Evolutionary conservation across 2,888 invertebrate species (phyloP), one percentile per base, ranked within the genome.

Genomic region (Pterostichus madidus): DNA sequence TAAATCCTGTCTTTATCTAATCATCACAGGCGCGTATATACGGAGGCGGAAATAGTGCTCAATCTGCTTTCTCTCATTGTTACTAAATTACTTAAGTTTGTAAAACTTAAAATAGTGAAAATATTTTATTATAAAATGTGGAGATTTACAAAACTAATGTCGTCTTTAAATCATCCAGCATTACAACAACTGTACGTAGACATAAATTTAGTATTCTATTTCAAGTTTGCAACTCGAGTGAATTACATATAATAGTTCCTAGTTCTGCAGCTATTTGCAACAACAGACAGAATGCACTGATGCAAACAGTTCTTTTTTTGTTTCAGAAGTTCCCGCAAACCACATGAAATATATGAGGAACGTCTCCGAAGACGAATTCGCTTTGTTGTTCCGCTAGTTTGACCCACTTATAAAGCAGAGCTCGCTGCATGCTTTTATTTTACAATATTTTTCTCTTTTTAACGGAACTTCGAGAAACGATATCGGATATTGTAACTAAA

Each of bases 361-460:
- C 68, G 68, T 71, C 68, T 64, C 44, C 39, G 68, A 71, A 71
- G 76, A 56, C 56, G 76, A 76, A 76, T 76, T 76, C 39, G 76
- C 56, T 76, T 53, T 56, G 76, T 76, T 76, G 76, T 76, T 56
- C 35, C 76, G 53, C 53, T 56, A 76, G 76, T 76, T 76, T 76
- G 76, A 76, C 76, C 76, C 76, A 76, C 76, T 76, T 76, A 56
- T 49, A 75, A 75, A 24, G 24, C 75, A 24, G 75, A 75, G 15
- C 35, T n/a, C 31, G 24, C 75, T 31, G 4, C n/a, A 71, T 53
- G 32, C 32, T 75, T 73, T 75, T 76, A 76, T 76, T 44, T 35
- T 71, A 44, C 39, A 71, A 76, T 53, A 52, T 76, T 76, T 76
- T 76, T 76, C n/a, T 56, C 53, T 56, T 17, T 56, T 56, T 53